These are phyloP conservation scores for Tupaia chinensis DNA, from an alignment of 2,113 vertebrate genomes.

Conservation along the genomic window DNA sequence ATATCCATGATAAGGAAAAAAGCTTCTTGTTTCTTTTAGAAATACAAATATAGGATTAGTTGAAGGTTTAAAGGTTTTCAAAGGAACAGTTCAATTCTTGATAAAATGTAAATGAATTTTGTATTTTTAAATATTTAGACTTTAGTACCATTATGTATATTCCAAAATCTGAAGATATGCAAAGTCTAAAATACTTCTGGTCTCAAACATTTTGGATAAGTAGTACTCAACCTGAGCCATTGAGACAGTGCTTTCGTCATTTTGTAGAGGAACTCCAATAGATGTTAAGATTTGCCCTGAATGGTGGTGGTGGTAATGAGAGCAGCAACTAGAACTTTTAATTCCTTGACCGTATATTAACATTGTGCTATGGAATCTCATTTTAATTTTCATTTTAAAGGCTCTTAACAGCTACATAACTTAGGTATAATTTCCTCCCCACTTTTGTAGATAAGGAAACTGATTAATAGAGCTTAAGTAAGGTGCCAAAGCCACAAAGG, in stretches of 20 bases:
- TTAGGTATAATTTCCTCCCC: not conserved
- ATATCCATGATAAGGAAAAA: not conserved
- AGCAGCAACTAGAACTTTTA: not conserved
- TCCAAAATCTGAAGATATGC: too few relatives aligned
- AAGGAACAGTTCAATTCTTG: constrained; percentile 16
- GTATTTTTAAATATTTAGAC: too few relatives aligned
- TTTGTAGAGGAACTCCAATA: not conserved
- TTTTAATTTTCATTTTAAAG: not conserved
- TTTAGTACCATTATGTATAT: too few relatives aligned
- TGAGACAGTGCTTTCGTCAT: not conserved
- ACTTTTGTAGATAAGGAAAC: not conserved
- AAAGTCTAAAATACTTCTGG: too few relatives aligned
- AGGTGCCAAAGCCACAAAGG: not conserved
- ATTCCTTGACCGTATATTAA: not conserved
- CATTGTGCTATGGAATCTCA: not conserved
- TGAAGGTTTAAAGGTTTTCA: constrained; percentile 18
- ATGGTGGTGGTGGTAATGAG: not conserved
- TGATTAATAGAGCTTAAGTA: not conserved
- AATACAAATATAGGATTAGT: not conserved
- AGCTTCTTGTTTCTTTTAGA: constrained; percentile 4
- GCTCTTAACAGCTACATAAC: not conserved
- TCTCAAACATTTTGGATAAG: too few relatives aligned
- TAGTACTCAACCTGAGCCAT: too few relatives aligned
- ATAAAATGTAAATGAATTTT: not conserved
- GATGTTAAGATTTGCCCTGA: not conserved